Conservation (phyloP, 2,888 invertebrate genomes). For the Tachystola acroxantha region DNA sequence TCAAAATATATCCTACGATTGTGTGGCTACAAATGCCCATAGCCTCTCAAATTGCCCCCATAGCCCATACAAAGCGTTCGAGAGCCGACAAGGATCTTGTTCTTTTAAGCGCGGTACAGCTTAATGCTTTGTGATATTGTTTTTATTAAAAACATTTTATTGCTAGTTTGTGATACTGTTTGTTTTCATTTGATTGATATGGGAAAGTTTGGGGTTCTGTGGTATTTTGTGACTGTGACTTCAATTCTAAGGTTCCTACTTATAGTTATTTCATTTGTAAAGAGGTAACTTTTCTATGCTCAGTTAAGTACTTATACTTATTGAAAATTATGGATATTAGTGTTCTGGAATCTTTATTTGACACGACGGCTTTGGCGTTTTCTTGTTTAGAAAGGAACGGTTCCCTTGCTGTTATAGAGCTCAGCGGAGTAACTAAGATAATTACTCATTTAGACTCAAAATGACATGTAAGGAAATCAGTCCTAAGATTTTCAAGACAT, state of each 20-base stretch:
- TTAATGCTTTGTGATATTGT: constrained; percentile 50
- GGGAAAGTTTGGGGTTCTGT: constrained; percentile 36
- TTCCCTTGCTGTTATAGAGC: too few relatives aligned
- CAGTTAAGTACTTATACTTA: too few relatives aligned
- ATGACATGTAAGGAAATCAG: too few relatives aligned
- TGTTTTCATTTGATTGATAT: constrained; percentile 64
- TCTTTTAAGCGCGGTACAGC: constrained; percentile 31
- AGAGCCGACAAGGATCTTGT: constrained; percentile 45
- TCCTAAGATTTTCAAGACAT: constrained; percentile 20
- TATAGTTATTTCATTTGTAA: too few relatives aligned
- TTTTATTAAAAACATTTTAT: constrained; percentile 54
- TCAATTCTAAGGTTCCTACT: too few relatives aligned
- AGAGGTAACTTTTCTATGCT: too few relatives aligned
- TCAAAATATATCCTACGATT: constrained; percentile 63
- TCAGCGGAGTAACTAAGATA: too few relatives aligned
- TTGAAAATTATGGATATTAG: too few relatives aligned
- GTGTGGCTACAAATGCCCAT: constrained; percentile 51
- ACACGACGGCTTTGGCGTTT: too few relatives aligned
- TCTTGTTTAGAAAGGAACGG: too few relatives aligned
- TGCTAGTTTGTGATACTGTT: constrained; percentile 37
- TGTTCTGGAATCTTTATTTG: too few relatives aligned
- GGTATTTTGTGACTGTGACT: constrained; percentile 1
- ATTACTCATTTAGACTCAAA: too few relatives aligned
- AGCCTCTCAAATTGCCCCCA: constrained; percentile 53
- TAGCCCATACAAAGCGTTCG: constrained; percentile 31